Conservation (phyloP, 2,888 invertebrate genomes). For the Druceiella hillmani region DNA sequence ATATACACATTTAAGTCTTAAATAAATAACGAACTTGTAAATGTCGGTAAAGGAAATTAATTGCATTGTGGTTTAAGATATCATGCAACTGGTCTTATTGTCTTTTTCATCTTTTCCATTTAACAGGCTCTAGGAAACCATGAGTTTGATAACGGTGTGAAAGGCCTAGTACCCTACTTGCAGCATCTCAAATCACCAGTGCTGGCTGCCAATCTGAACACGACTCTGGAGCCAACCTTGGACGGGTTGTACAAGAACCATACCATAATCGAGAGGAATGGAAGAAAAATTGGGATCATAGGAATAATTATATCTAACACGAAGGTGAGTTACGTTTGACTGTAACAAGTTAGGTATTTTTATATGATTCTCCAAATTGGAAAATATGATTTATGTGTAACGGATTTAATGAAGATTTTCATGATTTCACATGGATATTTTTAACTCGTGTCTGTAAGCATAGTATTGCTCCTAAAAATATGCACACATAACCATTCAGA, state of each 20-base stretch:
- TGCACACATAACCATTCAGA: no score
- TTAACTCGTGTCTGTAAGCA: no score
- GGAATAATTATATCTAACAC: slow-evolving; percentile 69
- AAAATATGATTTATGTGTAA: no score
- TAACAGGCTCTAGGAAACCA: slow-evolving; percentile 78
- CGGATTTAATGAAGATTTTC: no score
- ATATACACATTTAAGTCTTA: no score
- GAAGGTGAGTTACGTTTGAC: slow-evolving; percentile 52
- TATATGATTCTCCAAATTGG: no score
- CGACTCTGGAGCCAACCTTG: slow-evolving; percentile 57
- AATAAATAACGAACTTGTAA: no score
- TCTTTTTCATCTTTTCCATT: neutral
- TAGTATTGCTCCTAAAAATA: no score
- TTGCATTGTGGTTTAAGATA: no score
- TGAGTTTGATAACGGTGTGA: slow-evolving; percentile 75
- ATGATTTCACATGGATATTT: no score
- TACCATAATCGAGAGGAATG: slow-evolving; percentile 56
- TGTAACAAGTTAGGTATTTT: no score
- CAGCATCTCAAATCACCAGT: slow-evolving; percentile 60
- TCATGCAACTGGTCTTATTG: slow-evolving; percentile 1
- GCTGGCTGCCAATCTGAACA: slow-evolving; percentile 71
- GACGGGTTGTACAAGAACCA: slow-evolving; percentile 60
- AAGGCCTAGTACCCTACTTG: slow-evolving; percentile 66
- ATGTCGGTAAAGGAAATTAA: no score
- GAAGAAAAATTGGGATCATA: slow-evolving; percentile 70